Conservation (phyloP, 30 jellyfish, hydroid and myxozoan species). For the Nemopilema nomurai region DNA sequence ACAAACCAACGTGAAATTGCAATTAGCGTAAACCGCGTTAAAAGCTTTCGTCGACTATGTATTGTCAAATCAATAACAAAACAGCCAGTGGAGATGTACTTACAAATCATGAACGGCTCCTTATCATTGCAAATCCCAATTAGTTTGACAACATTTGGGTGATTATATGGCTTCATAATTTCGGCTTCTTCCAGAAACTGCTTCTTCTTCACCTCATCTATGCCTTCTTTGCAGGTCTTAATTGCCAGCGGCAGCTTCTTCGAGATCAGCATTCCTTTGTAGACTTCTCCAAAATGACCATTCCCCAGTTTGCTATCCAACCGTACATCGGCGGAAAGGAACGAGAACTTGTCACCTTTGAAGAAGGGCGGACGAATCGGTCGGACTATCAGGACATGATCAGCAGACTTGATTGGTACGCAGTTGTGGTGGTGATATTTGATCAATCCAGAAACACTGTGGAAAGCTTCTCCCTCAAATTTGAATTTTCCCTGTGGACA, state of each 20-base stretch:
- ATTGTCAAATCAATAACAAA: no score
- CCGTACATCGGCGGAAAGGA: constrained; percentile 62
- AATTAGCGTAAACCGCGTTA: no score
- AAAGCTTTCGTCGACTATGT: no score
- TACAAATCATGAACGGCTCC: constrained; percentile 83
- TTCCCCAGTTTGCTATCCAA: constrained; percentile 72
- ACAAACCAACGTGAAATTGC: no score
- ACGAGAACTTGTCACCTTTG: constrained; percentile 74
- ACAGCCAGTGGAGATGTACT: constrained; percentile 6
- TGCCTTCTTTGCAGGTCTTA: constrained; percentile 79
- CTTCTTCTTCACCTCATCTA: constrained; percentile 49
- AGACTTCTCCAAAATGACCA: constrained; percentile 96
- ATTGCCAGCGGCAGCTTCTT: constrained; percentile 71
- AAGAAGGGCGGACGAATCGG: constrained; percentile 73
- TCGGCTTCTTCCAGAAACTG: constrained; percentile 91
- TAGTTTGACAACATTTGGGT: constrained; percentile 78
- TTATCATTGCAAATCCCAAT: constrained; percentile 91
- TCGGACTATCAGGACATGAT: constrained; percentile 60
- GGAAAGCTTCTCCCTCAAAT: constrained; percentile 79
- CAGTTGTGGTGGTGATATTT: constrained; percentile 74
- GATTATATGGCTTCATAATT: constrained; percentile 91
- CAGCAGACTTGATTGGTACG: constrained; percentile 51
- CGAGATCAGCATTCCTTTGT: constrained; percentile 43
- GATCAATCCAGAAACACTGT: constrained; percentile 48
- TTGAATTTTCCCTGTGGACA: constrained; percentile 66